Evolutionary conservation across 2,888 invertebrate genomes (phyloP).

Genomic region (Eupelmus urozonus): DNA sequence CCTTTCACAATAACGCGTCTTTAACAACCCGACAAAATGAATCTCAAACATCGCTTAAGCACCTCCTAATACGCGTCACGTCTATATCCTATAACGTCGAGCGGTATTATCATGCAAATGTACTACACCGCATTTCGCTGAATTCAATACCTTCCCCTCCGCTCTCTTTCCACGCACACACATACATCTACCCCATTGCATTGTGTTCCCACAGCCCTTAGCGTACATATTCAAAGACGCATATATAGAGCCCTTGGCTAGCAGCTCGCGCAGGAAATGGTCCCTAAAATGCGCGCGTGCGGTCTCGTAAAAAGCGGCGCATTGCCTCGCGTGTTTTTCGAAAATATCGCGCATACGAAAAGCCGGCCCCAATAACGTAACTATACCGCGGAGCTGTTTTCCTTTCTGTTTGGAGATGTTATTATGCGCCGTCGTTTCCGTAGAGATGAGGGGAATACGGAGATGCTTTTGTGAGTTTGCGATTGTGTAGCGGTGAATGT

Average conservation of each 20-base stretch:
- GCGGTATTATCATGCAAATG: constrained; percentile 29
- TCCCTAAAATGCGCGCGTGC: constrained; percentile 22
- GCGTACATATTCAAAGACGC: neutral
- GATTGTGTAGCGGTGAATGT: neutral
- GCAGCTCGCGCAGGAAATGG: constrained; percentile 28
- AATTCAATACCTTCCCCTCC: neutral
- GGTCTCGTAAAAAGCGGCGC: neutral
- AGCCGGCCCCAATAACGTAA: constrained; percentile 7
- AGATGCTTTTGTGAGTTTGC: too few relatives aligned
- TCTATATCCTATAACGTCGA: too few relatives aligned
- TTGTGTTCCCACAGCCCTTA: neutral
- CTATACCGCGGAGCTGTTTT: neutral
- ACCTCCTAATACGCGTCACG: too few relatives aligned
- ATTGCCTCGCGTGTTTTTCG: constrained; percentile 16
- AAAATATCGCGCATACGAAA: constrained; percentile 6
- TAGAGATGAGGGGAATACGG: too few relatives aligned
- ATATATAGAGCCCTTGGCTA: constrained; percentile 22
- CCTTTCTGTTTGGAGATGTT: neutral
- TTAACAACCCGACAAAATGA: too few relatives aligned
- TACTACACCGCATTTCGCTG: neutral
- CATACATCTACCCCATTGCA: constrained; percentile 10
- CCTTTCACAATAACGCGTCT: too few relatives aligned
- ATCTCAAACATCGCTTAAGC: too few relatives aligned
- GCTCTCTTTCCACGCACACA: too few relatives aligned
- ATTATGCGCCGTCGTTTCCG: too few relatives aligned